phyloP scores from a whole-genome alignment of 2,113 vertebrate genomes.

The Boulengeromyrus knoepffleri region DNA sequence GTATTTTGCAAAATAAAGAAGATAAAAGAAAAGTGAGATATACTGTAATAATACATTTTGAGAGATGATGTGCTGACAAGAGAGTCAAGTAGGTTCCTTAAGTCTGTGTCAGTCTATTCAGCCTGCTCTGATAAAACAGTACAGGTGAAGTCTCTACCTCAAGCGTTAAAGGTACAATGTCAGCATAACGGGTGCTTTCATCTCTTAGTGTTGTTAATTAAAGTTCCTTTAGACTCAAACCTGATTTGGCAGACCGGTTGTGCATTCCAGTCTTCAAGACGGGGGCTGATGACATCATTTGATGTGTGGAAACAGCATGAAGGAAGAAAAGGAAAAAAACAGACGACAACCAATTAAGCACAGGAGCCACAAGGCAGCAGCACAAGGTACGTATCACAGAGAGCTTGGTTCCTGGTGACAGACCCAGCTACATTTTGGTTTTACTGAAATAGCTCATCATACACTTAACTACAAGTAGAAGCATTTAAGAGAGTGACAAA shows the following conservation, averaged over 20 bases:
- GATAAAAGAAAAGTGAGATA: not conserved
- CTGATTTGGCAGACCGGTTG: not conserved
- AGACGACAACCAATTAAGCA: not conserved
- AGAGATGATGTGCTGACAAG: not conserved
- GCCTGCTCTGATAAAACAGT: not conserved
- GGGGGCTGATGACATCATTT: slow-evolving; percentile 7
- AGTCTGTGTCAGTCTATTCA: not conserved
- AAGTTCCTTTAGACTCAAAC: not conserved
- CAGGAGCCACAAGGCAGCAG: not conserved
- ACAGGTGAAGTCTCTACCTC: not conserved
- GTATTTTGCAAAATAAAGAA: not conserved
- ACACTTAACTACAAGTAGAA: not conserved
- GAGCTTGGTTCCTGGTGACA: not conserved
- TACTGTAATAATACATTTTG: not conserved
- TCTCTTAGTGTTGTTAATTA: slow-evolving; percentile 8
- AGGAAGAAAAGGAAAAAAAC: not conserved
- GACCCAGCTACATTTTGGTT: not conserved
- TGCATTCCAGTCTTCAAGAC: not conserved
- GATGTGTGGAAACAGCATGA: not conserved
- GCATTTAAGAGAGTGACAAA: not conserved
- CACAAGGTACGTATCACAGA: not conserved
- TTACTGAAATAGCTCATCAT: not conserved
- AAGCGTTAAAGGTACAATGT: not conserved
- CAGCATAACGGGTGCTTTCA: not conserved
- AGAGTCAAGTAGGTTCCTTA: not conserved